A percentile compares a stretch with the other conserved stretches of the same genome.
Conservation (phyloP, 2,888 invertebrate genomes). For the Microdon myrmicae region DNA sequence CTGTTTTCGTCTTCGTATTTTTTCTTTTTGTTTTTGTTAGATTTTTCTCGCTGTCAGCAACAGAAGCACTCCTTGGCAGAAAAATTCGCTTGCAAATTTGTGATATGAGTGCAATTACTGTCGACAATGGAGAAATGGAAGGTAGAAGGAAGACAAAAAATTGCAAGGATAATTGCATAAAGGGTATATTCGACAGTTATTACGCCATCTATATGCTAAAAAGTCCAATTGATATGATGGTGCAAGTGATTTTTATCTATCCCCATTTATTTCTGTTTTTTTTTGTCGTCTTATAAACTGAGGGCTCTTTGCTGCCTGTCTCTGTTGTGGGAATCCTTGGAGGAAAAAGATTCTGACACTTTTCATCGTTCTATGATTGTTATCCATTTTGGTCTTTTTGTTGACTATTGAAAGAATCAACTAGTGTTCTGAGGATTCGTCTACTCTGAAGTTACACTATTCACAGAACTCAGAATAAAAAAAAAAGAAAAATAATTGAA, state of each 20-base stretch:
- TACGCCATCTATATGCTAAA: slow-evolving; percentile 30
- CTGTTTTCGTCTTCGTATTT: slow-evolving; percentile 22
- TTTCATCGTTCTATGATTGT: no score
- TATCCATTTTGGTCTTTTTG: no score
- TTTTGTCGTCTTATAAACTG: slow-evolving; percentile 11
- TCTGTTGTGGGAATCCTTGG: slow-evolving; percentile 15
- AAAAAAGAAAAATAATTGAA: no score
- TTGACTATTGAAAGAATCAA: no score
- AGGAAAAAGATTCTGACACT: slow-evolving; percentile 5
- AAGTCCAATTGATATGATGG: slow-evolving; percentile 39
- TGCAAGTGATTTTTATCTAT: slow-evolving; percentile 21
- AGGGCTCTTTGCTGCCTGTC: no score
- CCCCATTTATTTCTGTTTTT: neutral
- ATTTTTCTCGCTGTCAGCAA: neutral
- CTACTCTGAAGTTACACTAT: no score
- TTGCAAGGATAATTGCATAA: slow-evolving; percentile 34
- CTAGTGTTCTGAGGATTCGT: no score
- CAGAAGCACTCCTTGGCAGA: neutral
- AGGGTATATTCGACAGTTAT: slow-evolving; percentile 43
- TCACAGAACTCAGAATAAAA: no score
- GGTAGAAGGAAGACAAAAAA: neutral
- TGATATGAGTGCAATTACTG: slow-evolving; percentile 40
- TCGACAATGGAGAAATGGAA: slow-evolving; percentile 21
- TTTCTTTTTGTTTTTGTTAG: slow-evolving; percentile 3
- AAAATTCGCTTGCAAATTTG: slow-evolving; percentile 15